Evolutionary conservation across 2,113 vertebrate genomes (phyloP).

Genomic region (Agapornis roseicollis): DNA sequence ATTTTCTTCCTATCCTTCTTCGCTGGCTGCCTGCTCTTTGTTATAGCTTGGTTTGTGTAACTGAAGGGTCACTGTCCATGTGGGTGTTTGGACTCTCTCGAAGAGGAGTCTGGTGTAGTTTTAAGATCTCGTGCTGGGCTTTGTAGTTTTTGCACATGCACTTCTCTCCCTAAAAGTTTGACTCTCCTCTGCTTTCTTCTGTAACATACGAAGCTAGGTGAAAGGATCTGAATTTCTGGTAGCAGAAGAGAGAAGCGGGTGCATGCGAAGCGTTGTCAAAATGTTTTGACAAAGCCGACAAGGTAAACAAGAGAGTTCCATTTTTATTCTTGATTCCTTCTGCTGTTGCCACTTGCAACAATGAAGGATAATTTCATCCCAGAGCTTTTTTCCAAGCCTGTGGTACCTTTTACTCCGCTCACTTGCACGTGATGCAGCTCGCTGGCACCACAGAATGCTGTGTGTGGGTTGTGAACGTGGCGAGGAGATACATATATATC

Average conservation of each 20-base stretch:
- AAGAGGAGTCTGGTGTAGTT: neutral
- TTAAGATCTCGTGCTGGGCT: neutral
- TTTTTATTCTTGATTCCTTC: conserved; percentile 46
- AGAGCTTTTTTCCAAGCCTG: neutral
- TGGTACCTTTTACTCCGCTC: conserved; percentile 32
- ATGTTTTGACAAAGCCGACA: conserved; percentile 42
- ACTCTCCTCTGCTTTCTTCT: neutral
- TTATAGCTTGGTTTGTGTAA: neutral
- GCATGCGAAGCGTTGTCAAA: conserved; percentile 9
- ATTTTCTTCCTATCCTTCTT: neutral
- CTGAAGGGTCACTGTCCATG: neutral
- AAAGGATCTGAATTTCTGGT: conserved; percentile 23
- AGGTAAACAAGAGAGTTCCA: conserved; percentile 58
- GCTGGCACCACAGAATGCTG: neutral
- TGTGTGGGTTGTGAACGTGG: conserved; percentile 10
- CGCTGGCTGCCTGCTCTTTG: neutral
- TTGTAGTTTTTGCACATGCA: neutral
- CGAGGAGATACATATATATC: conserved; percentile 21
- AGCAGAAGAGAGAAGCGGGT: conserved; percentile 1
- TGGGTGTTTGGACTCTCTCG: neutral
- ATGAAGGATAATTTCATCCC: conserved; percentile 46
- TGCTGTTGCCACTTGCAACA: conserved; percentile 37
- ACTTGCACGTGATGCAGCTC: conserved; percentile 10
- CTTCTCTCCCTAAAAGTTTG: neutral
- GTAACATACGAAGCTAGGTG: neutral